These are phyloP conservation scores for Cephalotes varians DNA, from an alignment of 2,888 invertebrate genomes.

Conservation along the genomic window DNA sequence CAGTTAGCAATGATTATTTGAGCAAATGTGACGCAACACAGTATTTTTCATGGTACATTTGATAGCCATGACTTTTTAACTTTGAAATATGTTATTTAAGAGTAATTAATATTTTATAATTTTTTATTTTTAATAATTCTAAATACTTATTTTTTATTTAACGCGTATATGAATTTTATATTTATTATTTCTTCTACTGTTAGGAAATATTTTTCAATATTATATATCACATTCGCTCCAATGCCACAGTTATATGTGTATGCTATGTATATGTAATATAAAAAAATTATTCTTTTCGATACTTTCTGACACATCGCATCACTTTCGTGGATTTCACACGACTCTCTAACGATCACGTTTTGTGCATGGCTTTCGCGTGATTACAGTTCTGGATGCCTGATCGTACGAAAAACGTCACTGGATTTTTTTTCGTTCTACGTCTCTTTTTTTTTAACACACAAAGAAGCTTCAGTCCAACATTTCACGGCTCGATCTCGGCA, in stretches of 20 bases:
- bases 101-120: neutral
- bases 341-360: neutral
- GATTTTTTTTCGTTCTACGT: neutral
- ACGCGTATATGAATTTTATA: neutral
- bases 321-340: neutral
- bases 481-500: constrained; percentile 40
- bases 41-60: neutral
- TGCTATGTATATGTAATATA: neutral
- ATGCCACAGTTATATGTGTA: neutral
- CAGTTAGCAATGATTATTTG: neutral
- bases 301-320: neutral
- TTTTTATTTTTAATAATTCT: neutral
- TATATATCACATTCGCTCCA: neutral
- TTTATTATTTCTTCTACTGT: neutral
- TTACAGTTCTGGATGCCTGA: neutral
- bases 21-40: neutral
- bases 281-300: neutral
- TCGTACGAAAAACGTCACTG: constrained; percentile 1
- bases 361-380: neutral
- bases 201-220: constrained; percentile 9
- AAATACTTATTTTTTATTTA: constrained; percentile 14
- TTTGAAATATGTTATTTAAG: neutral
- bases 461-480: constrained; percentile 37
- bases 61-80: neutral
- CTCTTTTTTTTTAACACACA: neutral